Evolutionary conservation across 2,888 invertebrate genomes (phyloP).

Genomic region (Dendrolimus houi): DNA sequence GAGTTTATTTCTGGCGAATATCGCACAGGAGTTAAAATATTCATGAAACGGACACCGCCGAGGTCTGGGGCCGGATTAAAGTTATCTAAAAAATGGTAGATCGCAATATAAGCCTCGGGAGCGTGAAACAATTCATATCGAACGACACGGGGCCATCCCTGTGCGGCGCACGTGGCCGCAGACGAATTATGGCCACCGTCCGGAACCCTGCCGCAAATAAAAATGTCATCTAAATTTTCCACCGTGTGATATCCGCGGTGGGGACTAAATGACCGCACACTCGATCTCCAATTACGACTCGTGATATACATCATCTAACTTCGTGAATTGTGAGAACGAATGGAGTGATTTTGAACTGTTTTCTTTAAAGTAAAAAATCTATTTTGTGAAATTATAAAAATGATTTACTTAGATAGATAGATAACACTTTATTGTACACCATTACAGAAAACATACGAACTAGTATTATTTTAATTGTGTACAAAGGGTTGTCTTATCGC

Average conservation of each 20-base stretch:
- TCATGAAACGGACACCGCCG: constrained; percentile 53
- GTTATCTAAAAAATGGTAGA: constrained; percentile 45
- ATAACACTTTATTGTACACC: too few species aligned
- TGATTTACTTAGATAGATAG: too few species aligned
- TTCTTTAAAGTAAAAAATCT: constrained; percentile 30
- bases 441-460: too few species aligned
- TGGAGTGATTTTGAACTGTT: constrained; percentile 23
- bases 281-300: constrained; percentile 35
- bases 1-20: constrained; percentile 50
- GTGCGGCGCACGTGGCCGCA: constrained; percentile 14
- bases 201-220: constrained; percentile 31
- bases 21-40: constrained; percentile 62
- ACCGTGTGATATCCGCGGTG: constrained; percentile 15
- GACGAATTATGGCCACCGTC: constrained; percentile 21
- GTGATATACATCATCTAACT: constrained; percentile 25
- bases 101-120: constrained; percentile 25
- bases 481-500: too few species aligned
- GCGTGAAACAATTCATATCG: constrained; percentile 45
- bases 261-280: constrained; percentile 35
- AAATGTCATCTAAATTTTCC: constrained; percentile 42
- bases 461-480: too few species aligned
- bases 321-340: constrained; percentile 19
- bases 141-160: constrained; percentile 8
- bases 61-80: constrained; percentile 48
- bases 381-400: constrained; percentile 1